phyloP scores from a whole-genome alignment of 1,140 invertebrate genomes.

The Heliconius congener region DNA sequence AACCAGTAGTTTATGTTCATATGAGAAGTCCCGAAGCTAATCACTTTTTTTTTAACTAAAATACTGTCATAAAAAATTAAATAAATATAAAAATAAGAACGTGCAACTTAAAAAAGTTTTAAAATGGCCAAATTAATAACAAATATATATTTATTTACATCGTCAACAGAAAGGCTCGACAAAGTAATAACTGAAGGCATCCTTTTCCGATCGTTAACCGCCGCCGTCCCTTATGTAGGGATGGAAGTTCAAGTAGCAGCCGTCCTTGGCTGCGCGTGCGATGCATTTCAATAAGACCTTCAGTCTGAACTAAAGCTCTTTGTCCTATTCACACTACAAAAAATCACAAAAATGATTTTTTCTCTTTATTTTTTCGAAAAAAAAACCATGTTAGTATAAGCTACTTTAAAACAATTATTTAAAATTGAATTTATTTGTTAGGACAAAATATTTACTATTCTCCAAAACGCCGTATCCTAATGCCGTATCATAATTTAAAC shows the following conservation, averaged over 20 bases:
- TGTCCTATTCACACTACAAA: slow-evolving; percentile 36
- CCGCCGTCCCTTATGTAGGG: slow-evolving; percentile 25
- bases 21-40: not conserved
- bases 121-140: not conserved
- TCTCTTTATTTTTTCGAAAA: too few species aligned
- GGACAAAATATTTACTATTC: not conserved
- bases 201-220: slow-evolving; percentile 36
- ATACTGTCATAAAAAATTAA: not conserved
- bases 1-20: not conserved
- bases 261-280: slow-evolving; percentile 65
- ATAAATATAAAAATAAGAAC: not conserved
- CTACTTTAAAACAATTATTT: not conserved
- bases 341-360: not conserved
- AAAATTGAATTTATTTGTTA: not conserved
- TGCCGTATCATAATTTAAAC: not conserved
- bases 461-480: not conserved
- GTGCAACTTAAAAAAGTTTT: not conserved
- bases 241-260: slow-evolving; percentile 47
- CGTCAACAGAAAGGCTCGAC: slow-evolving; percentile 16
- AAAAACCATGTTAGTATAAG: not conserved
- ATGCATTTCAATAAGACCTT: slow-evolving; percentile 58
- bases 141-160: not conserved
- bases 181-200: slow-evolving; percentile 18
- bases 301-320: slow-evolving; percentile 46
- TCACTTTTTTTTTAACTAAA: too few species aligned